Conservation (phyloP, 2,888 invertebrate species). For the Caenorhabditis sp. region DNA sequence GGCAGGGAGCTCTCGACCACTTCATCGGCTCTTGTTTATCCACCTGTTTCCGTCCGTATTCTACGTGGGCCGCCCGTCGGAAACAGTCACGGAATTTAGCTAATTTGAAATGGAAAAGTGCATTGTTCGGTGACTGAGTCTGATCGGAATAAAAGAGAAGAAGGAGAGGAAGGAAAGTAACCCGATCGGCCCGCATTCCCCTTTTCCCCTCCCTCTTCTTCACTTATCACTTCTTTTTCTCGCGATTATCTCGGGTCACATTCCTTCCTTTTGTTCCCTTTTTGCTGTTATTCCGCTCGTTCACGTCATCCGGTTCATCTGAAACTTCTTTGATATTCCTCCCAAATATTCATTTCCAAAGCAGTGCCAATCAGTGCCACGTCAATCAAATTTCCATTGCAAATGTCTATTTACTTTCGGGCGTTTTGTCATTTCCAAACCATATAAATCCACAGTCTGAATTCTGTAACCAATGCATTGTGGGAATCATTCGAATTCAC, state of each 20-base stretch:
- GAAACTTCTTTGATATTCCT: too few relatives aligned
- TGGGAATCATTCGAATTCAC: too few relatives aligned
- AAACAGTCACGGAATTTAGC: background rate
- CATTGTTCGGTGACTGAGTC: too few relatives aligned
- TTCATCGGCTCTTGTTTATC: constrained; percentile 37
- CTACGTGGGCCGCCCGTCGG: too few relatives aligned
- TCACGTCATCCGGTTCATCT: too few relatives aligned
- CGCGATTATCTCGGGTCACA: too few relatives aligned
- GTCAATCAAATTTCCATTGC: background rate
- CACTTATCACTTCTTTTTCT: constrained; percentile 32
- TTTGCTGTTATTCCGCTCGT: background rate
- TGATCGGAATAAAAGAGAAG: background rate
- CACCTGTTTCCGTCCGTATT: constrained; percentile 24
- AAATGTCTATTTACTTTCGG: background rate
- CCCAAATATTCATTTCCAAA: too few relatives aligned
- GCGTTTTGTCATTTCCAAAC: background rate
- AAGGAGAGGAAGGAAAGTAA: constrained; percentile 6
- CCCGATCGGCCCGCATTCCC: too few relatives aligned
- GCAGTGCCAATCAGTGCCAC: background rate
- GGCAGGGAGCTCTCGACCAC: background rate
- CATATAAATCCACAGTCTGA: background rate
- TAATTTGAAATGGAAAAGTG: constrained; percentile 1
- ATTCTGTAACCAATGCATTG: background rate
- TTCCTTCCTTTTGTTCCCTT: background rate
- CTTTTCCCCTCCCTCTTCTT: too few relatives aligned